Evolutionary conservation across 2,797 vertebrate genomes (phyloP).

Genomic region (Aselliscus stoliczkanus): DNA sequence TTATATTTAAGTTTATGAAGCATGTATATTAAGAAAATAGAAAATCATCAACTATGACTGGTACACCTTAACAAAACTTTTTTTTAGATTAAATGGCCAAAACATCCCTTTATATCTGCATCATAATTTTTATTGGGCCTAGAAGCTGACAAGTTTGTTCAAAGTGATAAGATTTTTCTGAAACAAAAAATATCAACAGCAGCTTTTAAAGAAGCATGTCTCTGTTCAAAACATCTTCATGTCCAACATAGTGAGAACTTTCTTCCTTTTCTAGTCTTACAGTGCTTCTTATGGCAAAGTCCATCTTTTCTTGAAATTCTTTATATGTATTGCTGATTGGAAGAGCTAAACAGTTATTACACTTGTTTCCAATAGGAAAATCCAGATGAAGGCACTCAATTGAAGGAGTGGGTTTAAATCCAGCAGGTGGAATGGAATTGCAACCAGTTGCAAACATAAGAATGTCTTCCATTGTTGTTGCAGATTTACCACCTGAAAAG

Average conservation of each 20-base stretch:
- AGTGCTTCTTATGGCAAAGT: conserved; percentile 84
- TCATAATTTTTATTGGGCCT: conserved; percentile 50
- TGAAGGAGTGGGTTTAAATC: conserved; percentile 86
- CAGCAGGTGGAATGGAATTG: conserved; percentile 82
- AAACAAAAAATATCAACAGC: conserved; percentile 61
- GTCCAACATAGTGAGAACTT: conserved; percentile 58
- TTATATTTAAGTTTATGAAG: conserved; percentile 29
- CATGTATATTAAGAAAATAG: conserved; percentile 20
- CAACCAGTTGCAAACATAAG: conserved; percentile 87
- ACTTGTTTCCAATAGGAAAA: conserved; percentile 85
- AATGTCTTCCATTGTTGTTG: conserved; percentile 88
- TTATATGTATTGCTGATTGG: conserved; percentile 86
- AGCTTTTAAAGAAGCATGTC: conserved; percentile 62
- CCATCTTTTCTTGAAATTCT: conserved; percentile 90
- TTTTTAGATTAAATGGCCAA: conserved; percentile 4
- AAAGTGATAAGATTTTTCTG: conserved; percentile 13
- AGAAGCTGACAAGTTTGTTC: conserved; percentile 28
- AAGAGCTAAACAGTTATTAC: conserved; percentile 84
- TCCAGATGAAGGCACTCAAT: conserved; percentile 84
- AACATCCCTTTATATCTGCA: conserved; percentile 47
- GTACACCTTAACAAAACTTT: background rate
- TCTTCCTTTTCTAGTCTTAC: conserved; percentile 70
- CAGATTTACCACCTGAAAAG: conserved; percentile 86
- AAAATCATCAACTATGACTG: conserved; percentile 24
- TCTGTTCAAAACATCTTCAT: conserved; percentile 55